Evolutionary conservation across 1,140 invertebrate species (phyloP).

Genomic region (Pomacea maculata): DNA sequence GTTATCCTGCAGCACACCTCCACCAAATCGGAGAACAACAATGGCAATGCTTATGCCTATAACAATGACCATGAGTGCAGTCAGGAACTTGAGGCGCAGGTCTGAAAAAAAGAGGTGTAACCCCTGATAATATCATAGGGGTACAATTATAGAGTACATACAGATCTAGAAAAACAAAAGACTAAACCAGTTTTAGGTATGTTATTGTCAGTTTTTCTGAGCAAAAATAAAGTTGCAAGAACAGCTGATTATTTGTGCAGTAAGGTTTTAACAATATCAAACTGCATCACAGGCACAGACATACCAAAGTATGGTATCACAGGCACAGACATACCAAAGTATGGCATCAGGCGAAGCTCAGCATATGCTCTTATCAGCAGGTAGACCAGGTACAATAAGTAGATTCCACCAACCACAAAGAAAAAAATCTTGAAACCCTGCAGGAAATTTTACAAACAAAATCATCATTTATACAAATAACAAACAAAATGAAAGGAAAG

Average conservation of each 20-base stretch:
- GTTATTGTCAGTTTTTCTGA: too few species aligned
- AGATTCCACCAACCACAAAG: constrained; percentile 83
- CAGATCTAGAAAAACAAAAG: background rate
- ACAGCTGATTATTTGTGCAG: background rate
- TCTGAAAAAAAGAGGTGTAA: constrained; percentile 72
- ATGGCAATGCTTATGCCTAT: constrained; percentile 81
- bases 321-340: constrained; percentile 91
- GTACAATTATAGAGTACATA: background rate
- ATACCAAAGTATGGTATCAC: constrained; percentile 98
- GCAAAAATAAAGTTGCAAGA: background rate
- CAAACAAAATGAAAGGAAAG: background rate
- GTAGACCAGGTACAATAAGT: constrained; percentile 85
- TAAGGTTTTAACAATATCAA: background rate
- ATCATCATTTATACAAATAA: background rate
- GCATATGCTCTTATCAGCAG: constrained; percentile 90
- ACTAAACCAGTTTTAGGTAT: too few species aligned
- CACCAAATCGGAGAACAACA: constrained; percentile 84
- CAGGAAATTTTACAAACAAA: constrained; percentile 30
- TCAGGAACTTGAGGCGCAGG: constrained; percentile 89
- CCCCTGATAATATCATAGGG: background rate
- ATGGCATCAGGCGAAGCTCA: constrained; percentile 95
- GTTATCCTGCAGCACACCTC: constrained; percentile 90
- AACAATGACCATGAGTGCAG: constrained; percentile 85
- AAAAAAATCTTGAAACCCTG: constrained; percentile 80
- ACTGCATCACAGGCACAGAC: constrained; percentile 30